phyloP scores from a whole-genome alignment of 2,113 vertebrate genomes.

The Columbina picui region DNA sequence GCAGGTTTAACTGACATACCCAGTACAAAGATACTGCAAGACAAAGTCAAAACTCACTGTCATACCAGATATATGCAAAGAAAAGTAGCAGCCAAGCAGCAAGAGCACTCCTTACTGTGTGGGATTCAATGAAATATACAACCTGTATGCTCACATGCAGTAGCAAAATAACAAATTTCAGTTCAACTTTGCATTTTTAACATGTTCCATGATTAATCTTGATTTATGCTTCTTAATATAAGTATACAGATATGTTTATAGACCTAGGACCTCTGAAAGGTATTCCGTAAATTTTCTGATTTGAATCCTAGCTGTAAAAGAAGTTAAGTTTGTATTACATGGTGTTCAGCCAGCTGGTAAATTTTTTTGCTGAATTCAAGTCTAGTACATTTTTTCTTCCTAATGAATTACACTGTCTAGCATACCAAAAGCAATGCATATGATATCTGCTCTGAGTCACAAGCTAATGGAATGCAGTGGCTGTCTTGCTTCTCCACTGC shows the following conservation, averaged over 20 bases:
- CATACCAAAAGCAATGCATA: background rate
- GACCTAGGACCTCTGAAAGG: background rate
- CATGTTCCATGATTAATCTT: background rate
- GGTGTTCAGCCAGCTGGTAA: background rate
- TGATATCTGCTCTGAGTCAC: background rate
- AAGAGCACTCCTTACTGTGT: background rate
- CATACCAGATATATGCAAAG: background rate
- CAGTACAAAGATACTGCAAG: background rate
- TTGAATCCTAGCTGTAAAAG: background rate
- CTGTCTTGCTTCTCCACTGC: background rate
- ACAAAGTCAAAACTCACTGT: background rate
- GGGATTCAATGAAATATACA: fast-evolving
- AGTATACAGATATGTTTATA: background rate
- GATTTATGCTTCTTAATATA: background rate
- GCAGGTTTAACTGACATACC: background rate
- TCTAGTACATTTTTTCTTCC: background rate
- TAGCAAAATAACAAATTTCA: background rate
- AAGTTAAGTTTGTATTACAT: background rate
- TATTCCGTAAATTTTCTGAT: background rate
- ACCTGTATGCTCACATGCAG: fast-evolving
- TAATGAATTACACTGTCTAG: background rate
- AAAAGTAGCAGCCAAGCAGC: background rate
- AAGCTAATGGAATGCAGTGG: background rate
- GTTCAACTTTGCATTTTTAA: background rate
- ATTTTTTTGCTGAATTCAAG: background rate